These are phyloP conservation scores for Corydoras maculifer DNA, from an alignment of 2,113 vertebrate genomes.

Conservation along the genomic window DNA sequence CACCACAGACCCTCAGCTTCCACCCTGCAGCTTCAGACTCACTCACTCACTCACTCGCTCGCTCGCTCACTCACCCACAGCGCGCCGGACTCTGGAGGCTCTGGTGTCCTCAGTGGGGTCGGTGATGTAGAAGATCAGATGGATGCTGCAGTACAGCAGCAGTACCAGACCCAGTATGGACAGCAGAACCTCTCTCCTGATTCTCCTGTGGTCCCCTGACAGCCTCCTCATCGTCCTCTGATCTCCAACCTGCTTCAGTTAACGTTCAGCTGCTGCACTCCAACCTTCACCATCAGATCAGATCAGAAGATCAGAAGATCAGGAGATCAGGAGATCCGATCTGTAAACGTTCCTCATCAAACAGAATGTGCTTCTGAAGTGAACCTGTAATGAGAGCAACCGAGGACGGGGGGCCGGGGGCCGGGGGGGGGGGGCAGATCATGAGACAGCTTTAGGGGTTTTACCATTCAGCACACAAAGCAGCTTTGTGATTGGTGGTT, in stretches of 20 bases:
- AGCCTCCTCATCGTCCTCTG: conserved; percentile 27
- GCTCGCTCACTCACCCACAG: conserved; percentile 53
- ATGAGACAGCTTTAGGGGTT: background rate
- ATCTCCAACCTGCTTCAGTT: background rate
- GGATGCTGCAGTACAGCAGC: conserved; percentile 55
- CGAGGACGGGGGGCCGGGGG: too few relatives aligned
- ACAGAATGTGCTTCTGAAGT: too few relatives aligned
- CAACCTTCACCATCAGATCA: background rate
- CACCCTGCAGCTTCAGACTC: background rate
- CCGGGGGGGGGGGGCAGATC: background rate
- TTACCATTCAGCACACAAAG: background rate
- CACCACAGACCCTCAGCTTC: background rate
- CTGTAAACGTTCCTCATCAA: too few relatives aligned
- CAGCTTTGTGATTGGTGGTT: background rate
- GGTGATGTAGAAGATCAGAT: conserved; percentile 54
- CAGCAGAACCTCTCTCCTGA: conserved; percentile 58
- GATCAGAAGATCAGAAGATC: too few relatives aligned
- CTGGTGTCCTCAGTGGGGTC: conserved; percentile 26
- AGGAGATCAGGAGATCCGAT: too few relatives aligned
- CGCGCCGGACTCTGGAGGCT: conserved; percentile 51
- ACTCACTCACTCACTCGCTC: background rate
- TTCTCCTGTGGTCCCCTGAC: conserved; percentile 47
- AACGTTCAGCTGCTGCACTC: background rate
- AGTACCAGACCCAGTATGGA: conserved; percentile 59
- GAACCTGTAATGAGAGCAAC: too few relatives aligned